Base-by-base conservation (phyloP, 2,113 vertebrate genomes). In the Lagopus leucura region DNA sequence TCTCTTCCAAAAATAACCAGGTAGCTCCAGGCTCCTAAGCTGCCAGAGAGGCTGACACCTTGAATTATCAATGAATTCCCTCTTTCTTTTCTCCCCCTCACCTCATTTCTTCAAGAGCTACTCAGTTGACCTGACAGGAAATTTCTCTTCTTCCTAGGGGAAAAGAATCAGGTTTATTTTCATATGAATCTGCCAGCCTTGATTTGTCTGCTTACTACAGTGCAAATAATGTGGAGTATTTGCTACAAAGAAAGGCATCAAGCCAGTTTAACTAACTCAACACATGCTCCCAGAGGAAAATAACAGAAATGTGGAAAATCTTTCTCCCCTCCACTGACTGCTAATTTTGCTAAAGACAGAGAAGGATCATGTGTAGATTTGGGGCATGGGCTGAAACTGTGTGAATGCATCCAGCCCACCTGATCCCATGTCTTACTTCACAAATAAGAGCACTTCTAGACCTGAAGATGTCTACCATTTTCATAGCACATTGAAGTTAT, bases 41-140 rank as follows among this genome's bases (percentile, higher is more conserved):
- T 71, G 70, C 25, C 78, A 57, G 55, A 52, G 48, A 36, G 27
- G 43, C 18, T 16, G n/a, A 79, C 57, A 79, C 11, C 32, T 66
- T 79, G 63, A 89, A 84, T 79, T 60, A 69, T 30, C 70, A 82
- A 38, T 27, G 2, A 60, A 32, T 69, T 82, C 32, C 7, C 28
- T 45, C 17, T 63, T 10, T 11, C 11, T 54, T 52, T 38, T 34
- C 10, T 8, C 3, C 1, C 8, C 8, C 0, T 0, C 2, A 38
- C 4, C 17, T 45, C 24, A 12, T 32, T 72, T 69, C 63, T 69
- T 72, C 34, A 64, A 74, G 17, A 76, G 43, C 17, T 85, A 18
- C 47, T 82, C 54, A 63, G 20, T 13, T 76, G 48, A 63, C 25
- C 43, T 88, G 67, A 79, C n/a, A 75, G 50, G 43, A 19, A 67